Conservation (phyloP, 2,888 invertebrate genomes). For the Epirrita christyi region DNA sequence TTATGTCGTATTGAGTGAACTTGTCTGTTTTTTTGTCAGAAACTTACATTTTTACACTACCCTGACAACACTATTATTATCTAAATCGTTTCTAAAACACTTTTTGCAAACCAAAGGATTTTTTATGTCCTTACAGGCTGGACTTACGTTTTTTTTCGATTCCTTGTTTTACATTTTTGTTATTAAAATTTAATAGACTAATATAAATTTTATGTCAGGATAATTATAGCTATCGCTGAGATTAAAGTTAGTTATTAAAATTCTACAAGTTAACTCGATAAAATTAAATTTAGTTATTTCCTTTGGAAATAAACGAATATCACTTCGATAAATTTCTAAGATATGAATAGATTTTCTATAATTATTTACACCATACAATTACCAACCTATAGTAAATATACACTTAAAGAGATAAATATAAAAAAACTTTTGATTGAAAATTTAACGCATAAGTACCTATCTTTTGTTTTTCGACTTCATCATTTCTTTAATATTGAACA, state of each 20-base stretch:
- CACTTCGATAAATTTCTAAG: slow-evolving; percentile 79
- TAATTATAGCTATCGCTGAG: slow-evolving; percentile 40
- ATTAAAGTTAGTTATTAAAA: slow-evolving; percentile 57
- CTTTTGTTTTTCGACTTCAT: slow-evolving; percentile 15
- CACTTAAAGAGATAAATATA: background rate
- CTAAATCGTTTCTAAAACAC: too few relatives aligned
- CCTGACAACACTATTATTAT: too few relatives aligned
- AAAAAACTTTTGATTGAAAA: background rate
- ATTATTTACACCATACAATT: slow-evolving; percentile 42
- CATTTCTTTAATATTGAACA: slow-evolving; percentile 54
- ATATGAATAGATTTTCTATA: slow-evolving; percentile 76
- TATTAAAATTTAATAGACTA: slow-evolving; percentile 2
- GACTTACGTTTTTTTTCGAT: too few relatives aligned
- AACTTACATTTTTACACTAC: too few relatives aligned
- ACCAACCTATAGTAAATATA: slow-evolving; percentile 1
- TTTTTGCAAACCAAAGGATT: too few relatives aligned
- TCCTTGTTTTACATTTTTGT: slow-evolving; percentile 1
- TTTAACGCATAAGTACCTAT: background rate
- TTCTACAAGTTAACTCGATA: slow-evolving; percentile 77
- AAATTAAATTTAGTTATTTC: slow-evolving; percentile 79
- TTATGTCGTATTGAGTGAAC: too few relatives aligned
- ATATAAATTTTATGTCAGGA: slow-evolving; percentile 9
- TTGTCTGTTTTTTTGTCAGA: too few relatives aligned
- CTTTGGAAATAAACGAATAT: slow-evolving; percentile 80
- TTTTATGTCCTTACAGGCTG: too few relatives aligned